These are phyloP conservation scores for Muscicapa comitata DNA, from an alignment of 2,797 vertebrate species.

Conservation along the genomic window DNA sequence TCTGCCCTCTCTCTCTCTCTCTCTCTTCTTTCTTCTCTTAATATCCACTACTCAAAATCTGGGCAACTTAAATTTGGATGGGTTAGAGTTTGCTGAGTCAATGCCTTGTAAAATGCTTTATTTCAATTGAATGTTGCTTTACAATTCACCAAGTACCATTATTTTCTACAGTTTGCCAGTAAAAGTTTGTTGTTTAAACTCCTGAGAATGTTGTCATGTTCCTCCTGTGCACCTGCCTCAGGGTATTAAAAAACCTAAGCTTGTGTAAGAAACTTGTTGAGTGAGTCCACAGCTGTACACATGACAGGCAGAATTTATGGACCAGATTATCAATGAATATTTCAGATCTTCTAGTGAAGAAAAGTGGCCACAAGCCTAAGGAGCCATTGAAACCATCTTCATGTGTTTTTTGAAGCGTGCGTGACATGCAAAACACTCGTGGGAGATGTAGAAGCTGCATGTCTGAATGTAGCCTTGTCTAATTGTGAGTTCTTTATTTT, in stretches of 20 bases:
- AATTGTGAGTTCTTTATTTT: background rate
- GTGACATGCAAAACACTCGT: background rate
- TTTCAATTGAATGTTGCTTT: background rate
- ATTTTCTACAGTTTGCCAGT: background rate
- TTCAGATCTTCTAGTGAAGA: background rate
- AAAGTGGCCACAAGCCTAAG: background rate
- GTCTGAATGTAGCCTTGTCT: background rate
- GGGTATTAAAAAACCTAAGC: background rate
- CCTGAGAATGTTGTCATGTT: rapidly evolving
- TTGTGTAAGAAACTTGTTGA: rapidly evolving
- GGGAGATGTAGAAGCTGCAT: background rate
- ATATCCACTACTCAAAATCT: background rate
- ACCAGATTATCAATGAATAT: background rate
- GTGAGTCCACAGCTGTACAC: background rate
- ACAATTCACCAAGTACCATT: background rate
- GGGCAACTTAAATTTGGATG: background rate
- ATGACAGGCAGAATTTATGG: background rate
- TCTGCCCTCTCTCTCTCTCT: background rate
- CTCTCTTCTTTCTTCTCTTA: background rate
- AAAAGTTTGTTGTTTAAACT: background rate
- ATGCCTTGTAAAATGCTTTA: background rate
- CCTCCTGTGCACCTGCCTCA: background rate
- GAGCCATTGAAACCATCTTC: background rate
- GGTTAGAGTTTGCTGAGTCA: background rate
- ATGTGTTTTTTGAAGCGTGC: background rate